Conservation (phyloP, 2,888 invertebrate genomes). For the Drosophila greeni region DNA sequence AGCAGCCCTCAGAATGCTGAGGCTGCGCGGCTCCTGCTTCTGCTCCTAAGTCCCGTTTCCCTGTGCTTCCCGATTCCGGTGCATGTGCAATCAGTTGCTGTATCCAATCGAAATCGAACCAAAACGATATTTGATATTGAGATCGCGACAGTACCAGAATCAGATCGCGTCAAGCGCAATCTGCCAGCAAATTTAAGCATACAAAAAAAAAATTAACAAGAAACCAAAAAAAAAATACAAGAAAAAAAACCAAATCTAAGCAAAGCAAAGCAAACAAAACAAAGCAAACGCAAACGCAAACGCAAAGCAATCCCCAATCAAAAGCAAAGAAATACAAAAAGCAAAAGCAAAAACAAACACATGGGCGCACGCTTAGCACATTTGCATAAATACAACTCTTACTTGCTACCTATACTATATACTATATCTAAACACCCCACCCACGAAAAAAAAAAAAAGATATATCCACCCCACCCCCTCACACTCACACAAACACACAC, state of each 20-base stretch:
- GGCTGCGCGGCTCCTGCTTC: constrained; percentile 71
- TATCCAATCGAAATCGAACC: constrained; percentile 62
- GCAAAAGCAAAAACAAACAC: constrained; percentile 42
- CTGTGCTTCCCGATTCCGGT: constrained; percentile 71
- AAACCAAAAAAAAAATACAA: constrained; percentile 28
- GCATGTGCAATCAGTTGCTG: constrained; percentile 72
- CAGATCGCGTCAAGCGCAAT: constrained; percentile 48
- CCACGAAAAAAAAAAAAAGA: constrained; percentile 31
- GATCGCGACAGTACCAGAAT: constrained; percentile 45
- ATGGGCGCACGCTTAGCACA: constrained; percentile 69
- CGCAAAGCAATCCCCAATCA: constrained; percentile 36
- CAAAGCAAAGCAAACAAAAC: constrained; percentile 46
- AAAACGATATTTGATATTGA: constrained; percentile 53
- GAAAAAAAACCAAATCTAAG: constrained; percentile 54
- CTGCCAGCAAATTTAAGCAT: constrained; percentile 42
- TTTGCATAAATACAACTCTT: constrained; percentile 53
- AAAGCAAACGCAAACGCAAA: constrained; percentile 20
- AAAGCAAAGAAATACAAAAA: constrained; percentile 38
- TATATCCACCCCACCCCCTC: constrained; percentile 16
- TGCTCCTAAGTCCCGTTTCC: constrained; percentile 71
- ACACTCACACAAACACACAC: constrained; percentile 20
- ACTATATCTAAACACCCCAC: constrained; percentile 29
- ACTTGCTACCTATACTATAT: constrained; percentile 26
- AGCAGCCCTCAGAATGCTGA: constrained; percentile 51
- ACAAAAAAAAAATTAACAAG: constrained; percentile 34